Base-by-base conservation (phyloP, 1,140 invertebrate species). In the Brachionus calyciflorus region DNA sequence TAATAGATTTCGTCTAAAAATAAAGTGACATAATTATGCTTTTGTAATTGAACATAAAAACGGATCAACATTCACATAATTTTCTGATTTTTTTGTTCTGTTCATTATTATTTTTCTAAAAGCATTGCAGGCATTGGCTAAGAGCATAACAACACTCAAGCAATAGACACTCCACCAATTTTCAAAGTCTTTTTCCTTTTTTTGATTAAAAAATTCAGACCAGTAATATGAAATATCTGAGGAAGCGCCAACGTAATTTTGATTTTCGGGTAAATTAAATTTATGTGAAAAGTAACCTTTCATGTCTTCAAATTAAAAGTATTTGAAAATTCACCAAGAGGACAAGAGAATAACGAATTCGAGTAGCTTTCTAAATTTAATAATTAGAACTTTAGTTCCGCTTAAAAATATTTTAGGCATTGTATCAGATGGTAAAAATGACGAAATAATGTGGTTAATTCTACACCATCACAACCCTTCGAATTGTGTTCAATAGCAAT, bases 401-500 rank as follows among this genome's bases (percentile, higher is more conserved):
- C 44, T 53, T 10, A 37, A 30, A 6, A 75, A 73, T 19, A 75
- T 40, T 12, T 75, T 40, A 14, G 24, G 65, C 0, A 12, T 6
- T 24, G 14, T 21, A 3, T 30, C 30, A 37, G 9, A 5, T 37
- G 33, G 33, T 37, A 37, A 37, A 37, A 37, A 5, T 2, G 51
- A 30, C 21, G 65, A 9, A 17, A 78, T 57, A 3, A 77, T n/a
- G 33, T 7, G 63, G 9, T 14, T 12, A 7, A 69, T 9, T 19
- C 65, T 12, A 40, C 48, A 46, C 51, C 19, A 14, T 70, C 44
- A 48, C 60, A 77, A 6, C 65, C 78, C 40, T 69, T 65, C 46
- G 37, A 37, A 33, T 78, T 76, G 24, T 77, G 78, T 4, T 28
- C 40, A 17, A 78, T 55, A 9, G 48, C 51, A 19, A 76, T 41